Evolutionary conservation across 2,888 invertebrate species (phyloP).

Genomic region (Mycalesis mineus): DNA sequence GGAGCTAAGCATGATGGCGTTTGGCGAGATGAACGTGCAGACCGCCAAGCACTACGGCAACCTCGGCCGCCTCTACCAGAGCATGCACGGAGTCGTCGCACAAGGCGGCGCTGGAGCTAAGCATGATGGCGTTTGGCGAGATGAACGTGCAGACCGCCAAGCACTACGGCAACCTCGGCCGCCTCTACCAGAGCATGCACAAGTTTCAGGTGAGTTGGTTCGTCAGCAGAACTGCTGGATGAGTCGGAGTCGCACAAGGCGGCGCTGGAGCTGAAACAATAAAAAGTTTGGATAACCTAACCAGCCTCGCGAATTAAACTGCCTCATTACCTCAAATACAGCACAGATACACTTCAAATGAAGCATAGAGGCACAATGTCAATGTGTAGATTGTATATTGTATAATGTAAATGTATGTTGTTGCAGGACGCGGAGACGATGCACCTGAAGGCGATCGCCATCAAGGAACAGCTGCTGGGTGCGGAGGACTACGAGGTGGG

Average conservation of each 20-base stretch:
- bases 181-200: conserved; percentile 96
- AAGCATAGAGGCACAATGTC: too few species aligned
- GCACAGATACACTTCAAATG: too few species aligned
- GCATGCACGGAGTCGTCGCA: conserved; percentile 92
- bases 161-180: conserved; percentile 95
- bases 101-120: conserved; percentile 87
- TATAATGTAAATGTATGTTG: too few species aligned
- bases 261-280: too few species aligned
- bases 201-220: conserved; percentile 81
- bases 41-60: conserved; percentile 98
- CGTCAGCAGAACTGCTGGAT: conserved; percentile 65
- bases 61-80: conserved; percentile 94
- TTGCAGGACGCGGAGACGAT: conserved; percentile 89
- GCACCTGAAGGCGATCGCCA: conserved; percentile 95
- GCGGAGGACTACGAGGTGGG: conserved; percentile 93
- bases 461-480: conserved; percentile 92
- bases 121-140: conserved; percentile 92
- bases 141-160: conserved; percentile 97
- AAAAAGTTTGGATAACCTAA: too few species aligned
- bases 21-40: conserved; percentile 96
- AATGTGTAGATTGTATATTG: too few species aligned
- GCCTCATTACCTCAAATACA: too few species aligned
- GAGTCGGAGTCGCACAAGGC: conserved; percentile 92
- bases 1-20: conserved; percentile 86
- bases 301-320: too few species aligned